Conservation (phyloP, 2,113 vertebrate species). For the Xiphorhynchus elegans region DNA sequence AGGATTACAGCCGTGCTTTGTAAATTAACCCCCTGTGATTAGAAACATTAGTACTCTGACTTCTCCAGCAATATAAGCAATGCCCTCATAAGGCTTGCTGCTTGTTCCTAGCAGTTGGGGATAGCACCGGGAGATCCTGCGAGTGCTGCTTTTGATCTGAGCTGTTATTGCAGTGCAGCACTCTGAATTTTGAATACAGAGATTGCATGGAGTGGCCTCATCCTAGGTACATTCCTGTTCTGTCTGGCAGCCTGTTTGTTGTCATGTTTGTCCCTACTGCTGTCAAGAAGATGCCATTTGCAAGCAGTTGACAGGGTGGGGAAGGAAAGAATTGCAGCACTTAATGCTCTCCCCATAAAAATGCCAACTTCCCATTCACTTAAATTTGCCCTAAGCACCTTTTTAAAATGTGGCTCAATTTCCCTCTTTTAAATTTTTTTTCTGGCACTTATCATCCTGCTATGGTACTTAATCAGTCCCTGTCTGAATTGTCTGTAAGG, state of each 20-base stretch:
- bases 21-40: neutral
- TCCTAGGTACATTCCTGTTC: neutral
- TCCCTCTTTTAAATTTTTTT: neutral
- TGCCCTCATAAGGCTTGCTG: neutral
- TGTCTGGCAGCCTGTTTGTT: neutral
- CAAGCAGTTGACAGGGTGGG: neutral
- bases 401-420: neutral
- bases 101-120: neutral
- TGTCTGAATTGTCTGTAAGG: neutral
- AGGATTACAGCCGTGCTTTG: neutral
- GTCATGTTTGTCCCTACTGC: neutral
- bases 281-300: neutral
- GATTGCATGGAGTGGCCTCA: neutral
- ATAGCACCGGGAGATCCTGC: neutral
- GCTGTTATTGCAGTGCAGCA: neutral
- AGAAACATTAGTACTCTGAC: neutral
- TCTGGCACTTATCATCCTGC: neutral
- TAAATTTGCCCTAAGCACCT: neutral
- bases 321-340: neutral
- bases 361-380: neutral
- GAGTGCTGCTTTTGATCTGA: neutral
- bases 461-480: slow-evolving; percentile 15
- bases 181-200: neutral
- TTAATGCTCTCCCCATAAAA: neutral
- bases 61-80: neutral